phyloP scores from a whole-genome alignment of 2,797 vertebrate genomes.

The Catamblyrhynchus diadema region DNA sequence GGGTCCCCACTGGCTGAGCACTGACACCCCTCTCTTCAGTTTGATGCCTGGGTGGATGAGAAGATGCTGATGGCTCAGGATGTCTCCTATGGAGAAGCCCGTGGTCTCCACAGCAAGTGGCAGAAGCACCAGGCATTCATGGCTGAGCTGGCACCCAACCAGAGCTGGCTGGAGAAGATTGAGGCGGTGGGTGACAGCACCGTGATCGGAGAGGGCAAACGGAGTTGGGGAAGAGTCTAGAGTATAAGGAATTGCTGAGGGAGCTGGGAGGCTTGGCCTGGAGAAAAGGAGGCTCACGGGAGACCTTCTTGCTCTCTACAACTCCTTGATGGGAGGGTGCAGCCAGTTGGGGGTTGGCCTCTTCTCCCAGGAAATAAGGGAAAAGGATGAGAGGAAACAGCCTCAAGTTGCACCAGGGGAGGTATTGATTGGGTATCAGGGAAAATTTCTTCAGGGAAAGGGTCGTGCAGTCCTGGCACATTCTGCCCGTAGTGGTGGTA shows the following conservation, averaged over 20 bases:
- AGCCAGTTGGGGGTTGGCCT: background rate
- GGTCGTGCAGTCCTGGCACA: background rate
- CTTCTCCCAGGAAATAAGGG: background rate
- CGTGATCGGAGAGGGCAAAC: accelerated
- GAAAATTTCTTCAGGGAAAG: background rate
- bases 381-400: background rate
- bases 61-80: slow-evolving; percentile 97
- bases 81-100: slow-evolving; percentile 86
- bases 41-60: slow-evolving; percentile 95
- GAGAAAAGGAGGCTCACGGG: background rate
- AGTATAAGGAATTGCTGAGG: background rate
- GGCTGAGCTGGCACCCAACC: slow-evolving; percentile 91
- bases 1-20: accelerated
- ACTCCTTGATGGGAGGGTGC: background rate
- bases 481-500: background rate
- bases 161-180: slow-evolving; percentile 88
- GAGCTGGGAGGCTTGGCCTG: background rate
- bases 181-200: slow-evolving; percentile 76
- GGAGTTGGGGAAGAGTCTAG: background rate
- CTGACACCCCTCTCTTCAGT: slow-evolving; percentile 68
- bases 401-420: background rate
- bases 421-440: background rate
- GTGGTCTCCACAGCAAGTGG: slow-evolving; percentile 94
- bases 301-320: background rate
- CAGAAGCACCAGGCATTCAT: slow-evolving; percentile 95